Evolutionary conservation across 2,888 invertebrate species (phyloP).

Genomic region (Dendrolimus houi): DNA sequence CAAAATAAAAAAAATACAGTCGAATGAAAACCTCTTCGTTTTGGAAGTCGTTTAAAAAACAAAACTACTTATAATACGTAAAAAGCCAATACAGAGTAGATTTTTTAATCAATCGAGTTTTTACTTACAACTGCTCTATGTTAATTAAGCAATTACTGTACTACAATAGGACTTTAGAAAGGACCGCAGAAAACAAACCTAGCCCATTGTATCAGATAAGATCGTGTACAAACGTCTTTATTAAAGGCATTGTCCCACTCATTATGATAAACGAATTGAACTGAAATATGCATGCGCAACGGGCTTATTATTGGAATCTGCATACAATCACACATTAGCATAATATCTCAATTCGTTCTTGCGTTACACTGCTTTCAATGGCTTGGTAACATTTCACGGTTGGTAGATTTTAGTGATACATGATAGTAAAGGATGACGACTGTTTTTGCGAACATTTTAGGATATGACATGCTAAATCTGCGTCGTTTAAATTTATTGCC

Average conservation of each 20-base stretch:
- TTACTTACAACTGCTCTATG: no score
- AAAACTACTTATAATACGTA: no score
- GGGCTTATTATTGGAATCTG: conserved; percentile 66
- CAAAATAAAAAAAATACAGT: no score
- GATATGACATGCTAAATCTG: no score
- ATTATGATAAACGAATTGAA: conserved; percentile 66
- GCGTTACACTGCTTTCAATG: conserved; percentile 36
- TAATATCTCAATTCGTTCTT: conserved; percentile 73
- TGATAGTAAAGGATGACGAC: neutral
- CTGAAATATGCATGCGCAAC: conserved; percentile 47
- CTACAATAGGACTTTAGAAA: no score
- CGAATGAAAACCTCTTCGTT: no score
- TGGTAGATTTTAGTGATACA: conserved; percentile 14
- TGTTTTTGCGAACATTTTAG: neutral
- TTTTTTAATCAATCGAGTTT: no score
- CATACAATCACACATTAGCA: conserved; percentile 73
- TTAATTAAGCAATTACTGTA: no score
- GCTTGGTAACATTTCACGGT: conserved; percentile 24
- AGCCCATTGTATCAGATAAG: neutral
- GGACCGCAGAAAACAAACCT: no score
- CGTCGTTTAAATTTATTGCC: no score
- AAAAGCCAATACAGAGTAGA: no score
- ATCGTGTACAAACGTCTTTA: conserved; percentile 46
- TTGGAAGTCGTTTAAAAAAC: no score
- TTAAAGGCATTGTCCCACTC: conserved; percentile 69